A percentile compares a stretch with the other conserved stretches of the same genome.
Conservation (phyloP, 2,888 invertebrate species). For the Trilocha varians region DNA sequence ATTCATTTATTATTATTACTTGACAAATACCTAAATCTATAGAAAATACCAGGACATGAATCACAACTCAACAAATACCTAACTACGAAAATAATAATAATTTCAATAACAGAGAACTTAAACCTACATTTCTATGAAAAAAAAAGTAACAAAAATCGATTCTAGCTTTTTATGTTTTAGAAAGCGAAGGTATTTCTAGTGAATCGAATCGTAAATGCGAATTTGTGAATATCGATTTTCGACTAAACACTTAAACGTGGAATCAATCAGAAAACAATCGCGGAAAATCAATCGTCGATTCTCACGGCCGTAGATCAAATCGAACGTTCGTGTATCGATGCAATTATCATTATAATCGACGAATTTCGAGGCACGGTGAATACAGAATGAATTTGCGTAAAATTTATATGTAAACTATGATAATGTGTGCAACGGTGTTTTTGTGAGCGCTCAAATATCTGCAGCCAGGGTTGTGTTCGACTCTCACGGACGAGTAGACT, state of each 20-base stretch:
- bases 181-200: not conserved
- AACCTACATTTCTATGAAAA: not conserved
- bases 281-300: constrained; percentile 64
- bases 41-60: no score
- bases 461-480: constrained; percentile 40
- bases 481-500: constrained; percentile 68
- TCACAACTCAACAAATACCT: no score
- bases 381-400: constrained; percentile 68
- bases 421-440: constrained; percentile 56
- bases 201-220: constrained; percentile 32
- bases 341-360: constrained; percentile 69
- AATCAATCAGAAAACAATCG: constrained; percentile 47
- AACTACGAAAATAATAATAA: no score
- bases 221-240: constrained; percentile 31
- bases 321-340: constrained; percentile 59
- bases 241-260: constrained; percentile 22
- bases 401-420: constrained; percentile 73
- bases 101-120: not conserved
- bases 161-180: not conserved
- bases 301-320: constrained; percentile 69
- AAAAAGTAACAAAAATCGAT: not conserved
- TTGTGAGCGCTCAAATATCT: constrained; percentile 32
- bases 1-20: no score
- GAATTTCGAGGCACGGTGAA: constrained; percentile 59
- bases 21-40: no score